A percentile compares a stretch with the other conserved stretches of the same genome.
Evolutionary conservation across 2,113 vertebrate genomes (phyloP).

Genomic region (Rafetus swinhoei): DNA sequence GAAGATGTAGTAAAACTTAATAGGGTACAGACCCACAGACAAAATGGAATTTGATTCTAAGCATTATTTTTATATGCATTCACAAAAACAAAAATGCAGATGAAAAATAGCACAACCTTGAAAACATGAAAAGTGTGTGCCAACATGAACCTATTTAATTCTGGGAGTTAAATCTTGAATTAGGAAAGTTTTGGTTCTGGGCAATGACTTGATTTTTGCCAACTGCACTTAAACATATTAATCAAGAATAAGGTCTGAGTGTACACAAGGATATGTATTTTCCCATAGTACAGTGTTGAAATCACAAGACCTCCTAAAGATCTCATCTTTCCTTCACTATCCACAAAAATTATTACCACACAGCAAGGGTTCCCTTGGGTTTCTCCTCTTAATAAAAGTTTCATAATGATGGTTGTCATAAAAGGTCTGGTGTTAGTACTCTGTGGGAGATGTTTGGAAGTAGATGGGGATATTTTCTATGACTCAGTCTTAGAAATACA

Average conservation of each 20-base stretch:
- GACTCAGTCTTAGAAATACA: background rate
- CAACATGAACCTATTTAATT: background rate
- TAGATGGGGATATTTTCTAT: background rate
- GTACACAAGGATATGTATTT: background rate
- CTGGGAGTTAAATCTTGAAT: background rate
- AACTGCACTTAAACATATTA: background rate
- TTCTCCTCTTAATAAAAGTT: background rate
- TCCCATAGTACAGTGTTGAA: background rate
- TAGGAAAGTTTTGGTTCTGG: background rate
- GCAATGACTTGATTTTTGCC: background rate
- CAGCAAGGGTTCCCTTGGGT: background rate
- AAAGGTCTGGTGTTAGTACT: background rate
- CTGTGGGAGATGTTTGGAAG: background rate
- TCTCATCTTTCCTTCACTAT: background rate
- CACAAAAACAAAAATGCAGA: background rate
- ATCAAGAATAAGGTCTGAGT: background rate
- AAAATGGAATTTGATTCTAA: background rate
- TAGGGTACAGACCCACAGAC: background rate
- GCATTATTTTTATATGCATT: background rate
- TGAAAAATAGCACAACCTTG: background rate
- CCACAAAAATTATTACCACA: background rate
- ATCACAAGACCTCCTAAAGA: background rate
- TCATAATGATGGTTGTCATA: background rate
- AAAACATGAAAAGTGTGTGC: background rate
- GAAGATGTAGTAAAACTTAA: fast-evolving